These are phyloP conservation scores for Crypturellus undulatus DNA, from an alignment of 2,113 vertebrate genomes.

Conservation along the genomic window DNA sequence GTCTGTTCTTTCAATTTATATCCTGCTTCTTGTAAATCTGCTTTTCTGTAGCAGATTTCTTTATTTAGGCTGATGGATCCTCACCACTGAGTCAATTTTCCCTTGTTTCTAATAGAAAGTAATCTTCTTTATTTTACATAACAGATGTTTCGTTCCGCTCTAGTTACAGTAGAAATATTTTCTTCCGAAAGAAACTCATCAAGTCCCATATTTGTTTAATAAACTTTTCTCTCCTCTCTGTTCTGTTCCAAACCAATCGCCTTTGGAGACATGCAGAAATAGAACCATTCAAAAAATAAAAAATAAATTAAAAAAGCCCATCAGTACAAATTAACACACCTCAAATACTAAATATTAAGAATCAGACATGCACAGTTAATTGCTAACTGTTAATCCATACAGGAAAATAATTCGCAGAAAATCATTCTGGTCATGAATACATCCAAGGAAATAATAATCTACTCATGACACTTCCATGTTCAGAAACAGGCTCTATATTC, in stretches of 20 bases:
- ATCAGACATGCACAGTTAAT: neutral
- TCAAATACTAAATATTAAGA: slow-evolving; percentile 3
- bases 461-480: neutral
- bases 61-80: neutral
- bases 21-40: accelerated
- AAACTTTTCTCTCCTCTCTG: neutral
- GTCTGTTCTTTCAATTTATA: neutral
- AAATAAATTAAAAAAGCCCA: neutral
- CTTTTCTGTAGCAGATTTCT: neutral
- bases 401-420: neutral
- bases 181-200: neutral
- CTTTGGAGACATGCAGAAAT: neutral
- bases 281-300: neutral
- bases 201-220: neutral
- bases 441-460: neutral
- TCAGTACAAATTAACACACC: slow-evolving; percentile 6
- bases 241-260: neutral
- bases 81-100: neutral
- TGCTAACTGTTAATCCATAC: neutral
- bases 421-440: neutral
- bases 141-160: neutral
- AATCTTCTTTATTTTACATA: neutral
- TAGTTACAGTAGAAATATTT: neutral
- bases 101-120: neutral
- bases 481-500: neutral